Evolutionary conservation across 2,113 vertebrate genomes (phyloP).

Genomic region (Hemicordylus capensis): DNA sequence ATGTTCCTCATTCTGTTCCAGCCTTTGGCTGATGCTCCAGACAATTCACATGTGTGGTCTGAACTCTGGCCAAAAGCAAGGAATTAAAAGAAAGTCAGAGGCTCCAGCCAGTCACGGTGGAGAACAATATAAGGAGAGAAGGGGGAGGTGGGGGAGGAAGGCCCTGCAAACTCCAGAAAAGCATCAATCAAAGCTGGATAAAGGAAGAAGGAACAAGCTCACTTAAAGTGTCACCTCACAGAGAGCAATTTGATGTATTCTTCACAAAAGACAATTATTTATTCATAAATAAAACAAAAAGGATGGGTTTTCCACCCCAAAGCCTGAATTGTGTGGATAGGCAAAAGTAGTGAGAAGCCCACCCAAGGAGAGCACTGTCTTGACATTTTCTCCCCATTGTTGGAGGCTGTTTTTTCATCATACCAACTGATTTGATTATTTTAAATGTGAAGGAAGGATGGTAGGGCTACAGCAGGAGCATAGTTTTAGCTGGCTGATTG

Average conservation of each 20-base stretch:
- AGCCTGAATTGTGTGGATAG: slow-evolving; percentile 44
- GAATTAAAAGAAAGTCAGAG: neutral
- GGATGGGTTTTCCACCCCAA: slow-evolving; percentile 34
- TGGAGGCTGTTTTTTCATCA: neutral
- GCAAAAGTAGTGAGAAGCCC: slow-evolving; percentile 31
- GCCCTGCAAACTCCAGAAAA: slow-evolving; percentile 25
- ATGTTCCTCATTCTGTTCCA: neutral
- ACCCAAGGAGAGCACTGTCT: slow-evolving; percentile 24
- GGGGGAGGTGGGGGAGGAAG: neutral
- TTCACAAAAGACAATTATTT: slow-evolving; percentile 9
- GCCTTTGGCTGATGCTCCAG: neutral
- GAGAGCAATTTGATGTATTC: slow-evolving; percentile 21
- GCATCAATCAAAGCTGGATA: neutral
- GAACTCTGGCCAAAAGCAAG: slow-evolving; percentile 11
- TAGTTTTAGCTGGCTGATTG: neutral
- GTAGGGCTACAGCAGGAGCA: neutral
- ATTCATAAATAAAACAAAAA: slow-evolving; percentile 53
- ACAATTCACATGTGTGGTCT: slow-evolving; percentile 28
- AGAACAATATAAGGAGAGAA: neutral
- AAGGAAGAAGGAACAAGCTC: neutral
- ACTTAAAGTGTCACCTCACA: neutral
- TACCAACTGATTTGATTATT: slow-evolving; percentile 50
- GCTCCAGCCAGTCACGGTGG: neutral
- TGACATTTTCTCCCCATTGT: slow-evolving; percentile 15
- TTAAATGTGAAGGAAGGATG: neutral